Conservation (phyloP, 2,888 invertebrate species). For the Tenthredo mesomela region DNA sequence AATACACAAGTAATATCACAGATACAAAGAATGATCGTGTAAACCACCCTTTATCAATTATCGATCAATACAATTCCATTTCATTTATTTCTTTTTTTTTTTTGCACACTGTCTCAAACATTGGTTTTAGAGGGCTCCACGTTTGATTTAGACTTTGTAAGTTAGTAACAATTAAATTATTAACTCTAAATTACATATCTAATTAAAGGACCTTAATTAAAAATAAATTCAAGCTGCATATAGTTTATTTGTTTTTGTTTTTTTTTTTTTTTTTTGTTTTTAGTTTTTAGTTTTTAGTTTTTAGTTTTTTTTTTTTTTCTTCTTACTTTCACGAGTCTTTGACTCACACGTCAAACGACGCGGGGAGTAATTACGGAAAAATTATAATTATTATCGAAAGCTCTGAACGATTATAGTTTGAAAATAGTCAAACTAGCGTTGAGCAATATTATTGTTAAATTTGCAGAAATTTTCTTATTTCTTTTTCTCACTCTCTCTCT, state of each 20-base stretch:
- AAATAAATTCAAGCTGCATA: slow-evolving; percentile 44
- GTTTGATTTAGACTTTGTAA: slow-evolving; percentile 62
- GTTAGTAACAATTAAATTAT: slow-evolving; percentile 72
- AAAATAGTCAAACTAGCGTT: slow-evolving; percentile 23
- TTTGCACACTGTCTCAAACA: slow-evolving; percentile 47
- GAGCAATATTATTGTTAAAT: background rate
- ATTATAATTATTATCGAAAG: background rate
- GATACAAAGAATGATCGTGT: slow-evolving; percentile 69
- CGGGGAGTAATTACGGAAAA: background rate
- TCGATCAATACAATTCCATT: slow-evolving; percentile 46
- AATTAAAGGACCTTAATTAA: slow-evolving; percentile 54
- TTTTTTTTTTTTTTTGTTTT: slow-evolving; percentile 39
- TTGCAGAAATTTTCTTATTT: slow-evolving; percentile 21
- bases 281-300: background rate
- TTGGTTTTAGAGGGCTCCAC: slow-evolving; percentile 62
- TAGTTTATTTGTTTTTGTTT: background rate
- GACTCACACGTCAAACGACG: slow-evolving; percentile 18
- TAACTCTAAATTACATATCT: slow-evolving; percentile 63
- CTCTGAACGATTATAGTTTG: slow-evolving; percentile 35
- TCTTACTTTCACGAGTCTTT: slow-evolving; percentile 56
- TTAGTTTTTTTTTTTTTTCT: slow-evolving; percentile 70
- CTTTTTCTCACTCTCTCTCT: background rate
- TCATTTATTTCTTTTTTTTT: slow-evolving; percentile 15
- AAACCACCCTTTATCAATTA: slow-evolving; percentile 65
- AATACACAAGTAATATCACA: slow-evolving; percentile 77